These are phyloP conservation scores for Rafetus swinhoei DNA, from an alignment of 2,113 vertebrate species.

Conservation along the genomic window DNA sequence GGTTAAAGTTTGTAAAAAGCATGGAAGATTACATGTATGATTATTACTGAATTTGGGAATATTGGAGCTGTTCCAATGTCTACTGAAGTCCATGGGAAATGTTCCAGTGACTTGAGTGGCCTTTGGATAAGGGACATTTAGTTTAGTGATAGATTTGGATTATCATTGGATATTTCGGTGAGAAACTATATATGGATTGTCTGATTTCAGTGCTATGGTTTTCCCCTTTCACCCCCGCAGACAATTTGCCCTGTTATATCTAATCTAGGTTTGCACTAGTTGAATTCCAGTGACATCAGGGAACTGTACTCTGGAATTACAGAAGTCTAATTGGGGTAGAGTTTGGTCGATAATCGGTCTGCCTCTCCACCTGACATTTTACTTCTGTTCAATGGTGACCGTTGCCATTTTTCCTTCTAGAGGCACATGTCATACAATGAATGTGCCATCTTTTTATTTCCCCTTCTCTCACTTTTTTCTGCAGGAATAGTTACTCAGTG, in stretches of 20 bases:
- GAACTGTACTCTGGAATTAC: neutral
- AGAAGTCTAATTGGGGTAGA: neutral
- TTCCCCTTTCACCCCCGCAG: neutral
- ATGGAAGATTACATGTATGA: neutral
- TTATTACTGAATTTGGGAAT: neutral
- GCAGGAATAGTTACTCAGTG: neutral
- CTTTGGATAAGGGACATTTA: neutral
- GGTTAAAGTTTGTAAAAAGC: neutral
- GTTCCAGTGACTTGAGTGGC: no score
- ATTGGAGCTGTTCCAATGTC: neutral
- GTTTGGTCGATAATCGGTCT: neutral
- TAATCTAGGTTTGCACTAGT: neutral
- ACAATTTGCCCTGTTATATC: neutral
- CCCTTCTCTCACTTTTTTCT: neutral
- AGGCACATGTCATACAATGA: neutral
- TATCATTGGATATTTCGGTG: neutral
- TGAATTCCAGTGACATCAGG: neutral
- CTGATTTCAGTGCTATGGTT: neutral
- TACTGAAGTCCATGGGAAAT: neutral
- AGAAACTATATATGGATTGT: neutral
- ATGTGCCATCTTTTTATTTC: neutral
- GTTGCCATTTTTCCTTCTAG: neutral
- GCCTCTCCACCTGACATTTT: neutral
- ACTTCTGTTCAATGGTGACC: neutral
- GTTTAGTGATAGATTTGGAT: neutral